Percentiles rank a stretch among this genome's conserved stretches.
phyloP scores from a whole-genome alignment of 2,113 vertebrate species.

The Boleophthalmus pectinirostris region DNA sequence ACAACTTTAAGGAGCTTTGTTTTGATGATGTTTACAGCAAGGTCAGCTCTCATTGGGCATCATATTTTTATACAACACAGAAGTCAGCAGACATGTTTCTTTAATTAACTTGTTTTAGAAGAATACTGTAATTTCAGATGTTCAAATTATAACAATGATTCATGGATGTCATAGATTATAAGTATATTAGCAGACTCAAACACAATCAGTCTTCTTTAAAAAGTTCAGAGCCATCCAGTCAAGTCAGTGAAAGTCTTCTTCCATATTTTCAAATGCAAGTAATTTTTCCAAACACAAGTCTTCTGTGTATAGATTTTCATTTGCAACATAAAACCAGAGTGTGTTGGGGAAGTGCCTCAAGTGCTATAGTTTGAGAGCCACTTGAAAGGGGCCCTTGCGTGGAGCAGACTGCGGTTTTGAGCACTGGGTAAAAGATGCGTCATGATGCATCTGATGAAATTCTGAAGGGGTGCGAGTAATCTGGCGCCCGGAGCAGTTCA shows the following conservation, averaged over 20 bases:
- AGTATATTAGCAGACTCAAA: too few relatives aligned
- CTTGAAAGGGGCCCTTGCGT: not conserved
- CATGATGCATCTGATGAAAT: conserved; percentile 10
- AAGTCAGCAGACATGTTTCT: too few relatives aligned
- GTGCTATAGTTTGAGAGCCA: not conserved
- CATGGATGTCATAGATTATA: too few relatives aligned
- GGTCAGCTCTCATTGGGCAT: too few relatives aligned
- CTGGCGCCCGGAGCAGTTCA: conserved; percentile 10
- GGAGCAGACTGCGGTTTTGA: not conserved
- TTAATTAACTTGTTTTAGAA: too few relatives aligned
- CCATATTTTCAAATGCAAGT: not conserved
- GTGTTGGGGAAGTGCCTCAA: not conserved
- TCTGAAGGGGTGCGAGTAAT: conserved; percentile 10
- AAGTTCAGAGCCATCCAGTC: too few relatives aligned
- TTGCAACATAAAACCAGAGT: not conserved
- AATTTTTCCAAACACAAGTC: not conserved
- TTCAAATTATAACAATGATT: too few relatives aligned
- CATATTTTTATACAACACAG: too few relatives aligned
- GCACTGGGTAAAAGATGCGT: conserved; percentile 4
- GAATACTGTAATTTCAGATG: too few relatives aligned
- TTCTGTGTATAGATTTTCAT: not conserved
- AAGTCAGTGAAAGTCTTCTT: not conserved
- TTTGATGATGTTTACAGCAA: too few relatives aligned
- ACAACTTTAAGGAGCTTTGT: too few relatives aligned
- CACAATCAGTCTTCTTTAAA: too few relatives aligned